These are phyloP conservation scores for Chloebia gouldiae DNA, from an alignment of 2,113 vertebrate species.

Conservation along the genomic window DNA sequence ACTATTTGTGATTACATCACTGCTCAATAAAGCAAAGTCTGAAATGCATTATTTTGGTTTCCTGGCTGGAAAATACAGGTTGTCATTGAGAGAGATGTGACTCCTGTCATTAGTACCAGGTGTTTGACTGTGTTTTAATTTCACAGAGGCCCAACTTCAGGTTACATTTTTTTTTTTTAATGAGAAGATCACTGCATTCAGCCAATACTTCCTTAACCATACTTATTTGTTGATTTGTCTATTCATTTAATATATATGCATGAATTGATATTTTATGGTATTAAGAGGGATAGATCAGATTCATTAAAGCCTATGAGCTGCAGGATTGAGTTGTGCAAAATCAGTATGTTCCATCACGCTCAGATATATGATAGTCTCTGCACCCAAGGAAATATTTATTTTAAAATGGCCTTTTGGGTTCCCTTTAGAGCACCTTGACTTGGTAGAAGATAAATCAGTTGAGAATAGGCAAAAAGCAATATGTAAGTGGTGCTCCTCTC, in stretches of 20 bases:
- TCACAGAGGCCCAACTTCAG: background rate
- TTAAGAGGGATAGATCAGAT: background rate
- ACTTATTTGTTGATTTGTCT: background rate
- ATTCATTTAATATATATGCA: background rate
- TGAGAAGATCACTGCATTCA: background rate
- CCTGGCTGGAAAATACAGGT: background rate
- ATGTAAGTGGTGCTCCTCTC: background rate
- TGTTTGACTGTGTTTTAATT: background rate
- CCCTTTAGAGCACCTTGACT: background rate
- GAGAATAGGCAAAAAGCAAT: background rate
- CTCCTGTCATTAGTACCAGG: background rate
- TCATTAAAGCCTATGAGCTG: background rate
- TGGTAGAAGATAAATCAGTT: background rate
- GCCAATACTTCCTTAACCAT: background rate
- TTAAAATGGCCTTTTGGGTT: background rate
- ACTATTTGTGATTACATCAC: background rate
- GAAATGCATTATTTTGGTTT: background rate
- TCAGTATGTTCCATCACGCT: background rate
- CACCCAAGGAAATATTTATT: background rate
- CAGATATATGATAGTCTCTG: background rate
- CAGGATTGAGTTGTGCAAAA: background rate
- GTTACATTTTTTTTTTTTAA: background rate
- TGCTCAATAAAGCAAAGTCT: background rate
- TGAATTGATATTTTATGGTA: background rate
- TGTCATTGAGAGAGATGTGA: background rate